A percentile compares a stretch with the other conserved stretches of the same genome.
Evolutionary conservation across 2,113 vertebrate species (phyloP).

Genomic region (Isurus oxyrinchus): DNA sequence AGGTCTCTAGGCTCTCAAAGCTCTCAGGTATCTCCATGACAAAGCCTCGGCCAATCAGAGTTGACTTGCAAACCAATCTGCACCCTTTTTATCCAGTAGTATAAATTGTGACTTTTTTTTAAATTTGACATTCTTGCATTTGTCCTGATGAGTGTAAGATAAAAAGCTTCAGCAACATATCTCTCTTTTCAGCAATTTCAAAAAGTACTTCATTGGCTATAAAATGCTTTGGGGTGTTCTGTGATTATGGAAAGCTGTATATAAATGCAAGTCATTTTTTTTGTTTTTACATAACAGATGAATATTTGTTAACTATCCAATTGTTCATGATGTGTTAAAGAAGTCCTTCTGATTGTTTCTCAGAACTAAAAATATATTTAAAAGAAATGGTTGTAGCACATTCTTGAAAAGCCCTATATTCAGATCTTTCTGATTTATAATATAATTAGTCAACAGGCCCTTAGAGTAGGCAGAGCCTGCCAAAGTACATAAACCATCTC

Average conservation of each 20-base stretch:
- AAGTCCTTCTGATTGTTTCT: not conserved
- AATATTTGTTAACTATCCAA: not conserved
- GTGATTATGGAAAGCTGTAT: not conserved
- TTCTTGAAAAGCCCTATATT: not conserved
- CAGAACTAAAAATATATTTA: not conserved
- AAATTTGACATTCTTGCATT: too few relatives aligned
- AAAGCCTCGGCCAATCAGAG: too few relatives aligned
- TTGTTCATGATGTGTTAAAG: not conserved
- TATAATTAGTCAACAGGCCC: constrained; percentile 35
- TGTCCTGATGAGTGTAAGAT: too few relatives aligned
- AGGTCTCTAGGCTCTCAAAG: too few relatives aligned
- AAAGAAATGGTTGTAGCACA: not conserved
- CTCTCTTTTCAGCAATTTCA: too few relatives aligned
- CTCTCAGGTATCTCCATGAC: too few relatives aligned
- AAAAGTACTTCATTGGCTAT: not conserved
- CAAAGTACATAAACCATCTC: constrained; percentile 26
- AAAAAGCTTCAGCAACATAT: too few relatives aligned
- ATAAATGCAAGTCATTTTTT: not conserved
- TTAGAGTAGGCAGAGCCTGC: not conserved
- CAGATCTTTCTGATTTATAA: constrained; percentile 30
- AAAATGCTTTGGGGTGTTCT: not conserved
- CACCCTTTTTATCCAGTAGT: too few relatives aligned
- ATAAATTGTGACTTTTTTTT: too few relatives aligned
- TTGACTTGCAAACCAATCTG: too few relatives aligned
- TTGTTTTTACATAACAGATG: not conserved